Evolutionary conservation across 2,888 invertebrate species (phyloP).

Genomic region (Druceiella hillmani): DNA sequence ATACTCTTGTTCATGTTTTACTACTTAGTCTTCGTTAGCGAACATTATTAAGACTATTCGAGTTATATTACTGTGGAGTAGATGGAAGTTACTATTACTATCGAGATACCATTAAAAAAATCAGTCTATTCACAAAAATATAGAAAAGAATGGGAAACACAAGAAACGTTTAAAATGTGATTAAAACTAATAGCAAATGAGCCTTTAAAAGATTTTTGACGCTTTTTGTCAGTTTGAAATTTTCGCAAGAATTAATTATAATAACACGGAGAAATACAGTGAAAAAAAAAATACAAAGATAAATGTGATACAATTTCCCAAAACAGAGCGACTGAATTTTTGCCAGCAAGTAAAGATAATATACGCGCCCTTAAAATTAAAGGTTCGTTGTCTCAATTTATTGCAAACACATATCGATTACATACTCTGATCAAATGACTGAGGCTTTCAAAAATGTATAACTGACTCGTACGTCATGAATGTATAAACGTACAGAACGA

Average conservation of each 20-base stretch:
- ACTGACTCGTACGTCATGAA: too few relatives aligned
- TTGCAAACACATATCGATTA: too few relatives aligned
- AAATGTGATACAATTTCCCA: background rate
- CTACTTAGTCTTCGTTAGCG: too few relatives aligned
- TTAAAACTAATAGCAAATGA: conserved; percentile 3
- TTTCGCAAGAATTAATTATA: background rate
- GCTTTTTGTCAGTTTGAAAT: background rate
- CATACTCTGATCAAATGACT: too few relatives aligned
- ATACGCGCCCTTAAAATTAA: too few relatives aligned
- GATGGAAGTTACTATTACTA: too few relatives aligned
- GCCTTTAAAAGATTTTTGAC: background rate
- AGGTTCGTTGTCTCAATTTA: too few relatives aligned
- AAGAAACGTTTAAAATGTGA: conserved; percentile 4
- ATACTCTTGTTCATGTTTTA: too few relatives aligned
- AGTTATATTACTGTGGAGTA: too few relatives aligned
- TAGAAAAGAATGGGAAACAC: conserved; percentile 4
- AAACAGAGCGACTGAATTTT: background rate
- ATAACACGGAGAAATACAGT: background rate
- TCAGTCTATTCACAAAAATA: conserved; percentile 2
- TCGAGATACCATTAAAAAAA: conserved; percentile 3
- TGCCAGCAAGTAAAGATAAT: conserved; percentile 6
- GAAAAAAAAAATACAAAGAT: background rate
- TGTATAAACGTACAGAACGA: too few relatives aligned
- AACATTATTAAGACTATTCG: too few relatives aligned
- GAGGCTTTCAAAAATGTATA: too few relatives aligned